A percentile compares a stretch with the other conserved stretches of the same genome.
These are phyloP conservation scores for Apis mellifera DNA, from an alignment of 1,140 invertebrate genomes.

Conservation along the genomic window DNA sequence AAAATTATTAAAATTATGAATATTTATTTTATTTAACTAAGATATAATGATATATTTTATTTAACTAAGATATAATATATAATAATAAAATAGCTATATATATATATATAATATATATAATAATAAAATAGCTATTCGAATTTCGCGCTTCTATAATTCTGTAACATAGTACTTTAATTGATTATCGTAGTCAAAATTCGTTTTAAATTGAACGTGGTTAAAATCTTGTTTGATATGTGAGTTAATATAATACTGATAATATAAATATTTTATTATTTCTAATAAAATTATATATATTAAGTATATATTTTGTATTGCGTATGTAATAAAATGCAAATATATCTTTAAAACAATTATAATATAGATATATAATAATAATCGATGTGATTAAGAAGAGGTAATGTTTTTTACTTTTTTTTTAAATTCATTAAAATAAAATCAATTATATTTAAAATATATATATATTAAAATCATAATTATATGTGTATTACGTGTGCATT, in stretches of 20 bases:
- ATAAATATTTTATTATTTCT: background rate
- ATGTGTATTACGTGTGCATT: background rate
- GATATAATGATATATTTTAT: background rate
- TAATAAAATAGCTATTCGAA: background rate
- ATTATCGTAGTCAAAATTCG: slow-evolving; percentile 18
- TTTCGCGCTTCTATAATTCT: background rate
- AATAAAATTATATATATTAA: background rate
- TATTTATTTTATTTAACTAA: background rate
- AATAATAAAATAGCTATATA: background rate
- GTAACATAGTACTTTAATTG: slow-evolving; percentile 1
- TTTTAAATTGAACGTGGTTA: slow-evolving; percentile 23
- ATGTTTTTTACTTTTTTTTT: background rate
- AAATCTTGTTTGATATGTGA: background rate
- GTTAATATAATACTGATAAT: background rate
- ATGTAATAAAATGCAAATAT: background rate
- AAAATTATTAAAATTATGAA: background rate
- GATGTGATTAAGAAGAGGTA: slow-evolving; percentile 7
- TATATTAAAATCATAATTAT: background rate
- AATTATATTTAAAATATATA: background rate
- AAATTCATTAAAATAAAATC: background rate
- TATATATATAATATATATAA: no score
- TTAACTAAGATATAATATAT: background rate
- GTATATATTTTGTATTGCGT: background rate
- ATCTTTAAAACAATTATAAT: background rate
- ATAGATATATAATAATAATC: no score